Evolutionary conservation across 2,113 vertebrate genomes (phyloP).

Genomic region (Rhodinocichla rosea): DNA sequence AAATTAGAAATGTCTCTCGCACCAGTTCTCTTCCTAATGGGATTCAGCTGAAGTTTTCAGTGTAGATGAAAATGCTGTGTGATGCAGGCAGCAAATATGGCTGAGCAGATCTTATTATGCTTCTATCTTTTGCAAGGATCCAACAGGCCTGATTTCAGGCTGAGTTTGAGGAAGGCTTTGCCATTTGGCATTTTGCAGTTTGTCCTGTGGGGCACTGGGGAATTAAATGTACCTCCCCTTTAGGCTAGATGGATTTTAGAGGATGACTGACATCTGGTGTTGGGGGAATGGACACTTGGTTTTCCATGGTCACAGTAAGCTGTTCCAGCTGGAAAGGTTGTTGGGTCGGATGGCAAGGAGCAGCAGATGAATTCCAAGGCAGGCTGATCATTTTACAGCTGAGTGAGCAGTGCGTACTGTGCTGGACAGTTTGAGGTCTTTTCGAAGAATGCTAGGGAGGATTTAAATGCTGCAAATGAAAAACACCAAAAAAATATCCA

Average conservation of each 20-base stretch:
- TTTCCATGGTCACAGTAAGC: not conserved
- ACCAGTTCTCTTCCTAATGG: not conserved
- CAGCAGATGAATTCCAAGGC: slow-evolving; percentile 41
- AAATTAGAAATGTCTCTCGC: not conserved
- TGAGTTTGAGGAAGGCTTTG: not conserved
- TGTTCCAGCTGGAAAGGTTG: slow-evolving; percentile 53
- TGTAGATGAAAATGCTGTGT: not conserved
- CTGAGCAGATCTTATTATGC: not conserved
- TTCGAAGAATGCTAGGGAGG: not conserved
- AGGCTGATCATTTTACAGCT: slow-evolving; percentile 44
- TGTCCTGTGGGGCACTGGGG: not conserved
- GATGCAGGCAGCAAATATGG: not conserved
- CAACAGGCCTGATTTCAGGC: not conserved
- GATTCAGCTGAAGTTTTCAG: slow-evolving; percentile 9
- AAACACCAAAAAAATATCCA: not conserved
- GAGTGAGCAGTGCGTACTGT: slow-evolving; percentile 12
- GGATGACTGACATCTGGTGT: slow-evolving; percentile 55
- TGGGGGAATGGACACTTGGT: slow-evolving; percentile 36
- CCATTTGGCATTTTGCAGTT: not conserved
- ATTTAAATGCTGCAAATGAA: not conserved
- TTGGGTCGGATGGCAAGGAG: slow-evolving; percentile 35
- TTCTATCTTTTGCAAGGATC: not conserved
- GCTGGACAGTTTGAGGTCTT: not conserved
- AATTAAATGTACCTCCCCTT: not conserved
- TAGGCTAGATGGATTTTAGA: slow-evolving; percentile 25